Percentiles rank a stretch among this genome's conserved stretches.
phyloP scores from a whole-genome alignment of 2,888 invertebrate genomes.

The Drosophila sordidula region DNA sequence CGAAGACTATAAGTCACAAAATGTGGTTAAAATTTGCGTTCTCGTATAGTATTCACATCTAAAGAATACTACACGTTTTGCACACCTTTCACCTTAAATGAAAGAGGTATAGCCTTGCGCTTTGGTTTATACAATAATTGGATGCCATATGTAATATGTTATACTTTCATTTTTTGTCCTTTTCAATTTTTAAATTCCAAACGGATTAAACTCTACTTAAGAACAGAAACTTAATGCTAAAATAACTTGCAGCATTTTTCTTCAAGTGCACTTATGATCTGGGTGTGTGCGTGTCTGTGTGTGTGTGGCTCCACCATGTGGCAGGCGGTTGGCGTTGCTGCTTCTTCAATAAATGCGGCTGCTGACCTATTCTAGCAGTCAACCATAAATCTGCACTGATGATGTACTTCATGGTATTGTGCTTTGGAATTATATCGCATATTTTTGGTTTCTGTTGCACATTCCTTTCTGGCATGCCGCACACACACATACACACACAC shows the following conservation, averaged over 20 bases:
- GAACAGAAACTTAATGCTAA: neutral
- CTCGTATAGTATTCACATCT: too few relatives aligned
- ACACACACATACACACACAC: slow-evolving; percentile 40
- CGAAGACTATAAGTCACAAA: too few relatives aligned
- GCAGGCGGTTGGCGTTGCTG: slow-evolving; percentile 43
- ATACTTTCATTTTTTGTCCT: too few relatives aligned
- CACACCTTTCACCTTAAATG: too few relatives aligned
- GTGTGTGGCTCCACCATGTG: slow-evolving; percentile 38
- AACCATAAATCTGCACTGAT: slow-evolving; percentile 83
- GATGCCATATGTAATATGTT: too few relatives aligned
- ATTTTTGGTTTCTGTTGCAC: slow-evolving; percentile 81
- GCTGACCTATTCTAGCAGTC: slow-evolving; percentile 83
- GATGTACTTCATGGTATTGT: slow-evolving; percentile 82
- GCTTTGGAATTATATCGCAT: slow-evolving; percentile 82
- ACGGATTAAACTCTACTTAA: neutral
- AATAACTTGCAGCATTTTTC: neutral
- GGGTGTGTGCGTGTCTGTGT: slow-evolving; percentile 8
- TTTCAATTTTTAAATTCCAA: too few relatives aligned
- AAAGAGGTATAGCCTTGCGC: too few relatives aligned
- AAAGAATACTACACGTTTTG: too few relatives aligned
- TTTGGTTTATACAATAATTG: too few relatives aligned
- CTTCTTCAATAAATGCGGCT: slow-evolving; percentile 74
- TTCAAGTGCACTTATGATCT: neutral
- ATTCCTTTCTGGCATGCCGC: slow-evolving; percentile 76
- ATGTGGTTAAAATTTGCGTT: too few relatives aligned